Evolutionary conservation across 2,888 invertebrate genomes (phyloP), one percentile per base, ranked within the genome.

Genomic region (Agrotis exclamationis): DNA sequence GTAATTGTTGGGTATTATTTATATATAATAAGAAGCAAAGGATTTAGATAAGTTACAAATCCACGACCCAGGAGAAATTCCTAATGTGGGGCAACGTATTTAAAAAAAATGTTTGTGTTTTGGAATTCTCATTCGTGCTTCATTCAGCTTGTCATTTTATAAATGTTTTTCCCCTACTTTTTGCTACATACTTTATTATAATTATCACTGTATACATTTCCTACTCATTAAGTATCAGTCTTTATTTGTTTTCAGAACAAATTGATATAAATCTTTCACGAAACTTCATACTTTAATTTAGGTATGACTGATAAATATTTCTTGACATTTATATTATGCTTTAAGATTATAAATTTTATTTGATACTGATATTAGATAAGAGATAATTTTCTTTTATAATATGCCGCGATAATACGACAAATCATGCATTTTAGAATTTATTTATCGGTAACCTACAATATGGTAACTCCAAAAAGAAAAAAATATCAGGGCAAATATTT

Each of bases 321-420:
- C 80, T 66, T 76, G 74, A 82, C 76, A 80, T 80, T 73, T 65
- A 76, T 70, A 66, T 51, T 72, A 70, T 67, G 56, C 67, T 67
- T 57, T 70, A 48, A 72, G 76, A 83, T 83, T 60, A 76, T 63
- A 70, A 77, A 74, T 78, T 74, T 76, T 72, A 69, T 76, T 58
- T 24, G 77, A 70, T 77, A 71, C 60, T 72, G 70, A 76, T 80
- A 63, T 53, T 28, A 73, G 79, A 83, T 85, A 74, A 85, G 57
- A 24, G 18, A 63, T 64, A n/a, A 70, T 58, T 62, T 70, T 67
- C 50, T 73, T 83, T 82, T 85, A 66, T 74, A 62, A 63, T 72
- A 13, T 66, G 73, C 84, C 84, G 85, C 82, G 62, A 74, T 58
- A 71, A 69, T 82, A 64, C 50, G 59, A 3, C 47, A 70, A 47